phyloP scores from a whole-genome alignment of 1,140 invertebrate genomes.

The Idris sp. region DNA sequence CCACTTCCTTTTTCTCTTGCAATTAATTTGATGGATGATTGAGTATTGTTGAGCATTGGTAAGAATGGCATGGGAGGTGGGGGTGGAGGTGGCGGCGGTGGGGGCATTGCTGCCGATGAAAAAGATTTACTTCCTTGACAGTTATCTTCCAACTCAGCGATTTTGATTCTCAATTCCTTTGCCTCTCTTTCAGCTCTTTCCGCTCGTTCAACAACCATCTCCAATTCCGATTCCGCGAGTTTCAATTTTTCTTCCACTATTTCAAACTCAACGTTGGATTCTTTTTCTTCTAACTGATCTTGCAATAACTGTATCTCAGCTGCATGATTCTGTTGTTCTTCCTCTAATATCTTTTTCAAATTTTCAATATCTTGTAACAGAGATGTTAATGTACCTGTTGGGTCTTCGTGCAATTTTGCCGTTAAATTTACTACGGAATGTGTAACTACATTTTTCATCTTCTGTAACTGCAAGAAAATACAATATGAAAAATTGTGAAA shows the following conservation, averaged over 20 bases:
- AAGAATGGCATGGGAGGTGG: conserved; percentile 60
- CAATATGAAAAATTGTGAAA: no score
- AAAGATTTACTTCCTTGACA: no score
- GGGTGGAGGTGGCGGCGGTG: conserved; percentile 71
- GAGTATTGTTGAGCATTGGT: conserved; percentile 56
- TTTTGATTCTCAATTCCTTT: conserved; percentile 67
- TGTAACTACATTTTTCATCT: conserved; percentile 35
- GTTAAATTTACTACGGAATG: conserved; percentile 80
- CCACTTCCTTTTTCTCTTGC: conserved; percentile 65
- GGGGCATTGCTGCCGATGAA: conserved; percentile 75
- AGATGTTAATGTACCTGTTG: conserved; percentile 78
- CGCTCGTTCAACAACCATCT: conserved; percentile 80
- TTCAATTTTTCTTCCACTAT: conserved; percentile 85
- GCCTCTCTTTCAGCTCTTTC: conserved; percentile 80
- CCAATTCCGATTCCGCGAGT: conserved; percentile 83
- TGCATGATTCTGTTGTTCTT: conserved; percentile 79
- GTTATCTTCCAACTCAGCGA: conserved; percentile 73
- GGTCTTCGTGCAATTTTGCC: conserved; percentile 79
- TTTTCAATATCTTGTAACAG: conserved; percentile 82
- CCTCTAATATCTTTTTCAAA: conserved; percentile 81
- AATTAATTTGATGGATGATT: conserved; percentile 69
- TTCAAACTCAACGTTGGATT: conserved; percentile 83
- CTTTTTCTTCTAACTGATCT: conserved; percentile 83
- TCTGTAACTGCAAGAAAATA: conserved; percentile 33
- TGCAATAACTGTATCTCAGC: conserved; percentile 80